phyloP scores from a whole-genome alignment of 2,888 invertebrate species.

The Notodonta ziczac region DNA sequence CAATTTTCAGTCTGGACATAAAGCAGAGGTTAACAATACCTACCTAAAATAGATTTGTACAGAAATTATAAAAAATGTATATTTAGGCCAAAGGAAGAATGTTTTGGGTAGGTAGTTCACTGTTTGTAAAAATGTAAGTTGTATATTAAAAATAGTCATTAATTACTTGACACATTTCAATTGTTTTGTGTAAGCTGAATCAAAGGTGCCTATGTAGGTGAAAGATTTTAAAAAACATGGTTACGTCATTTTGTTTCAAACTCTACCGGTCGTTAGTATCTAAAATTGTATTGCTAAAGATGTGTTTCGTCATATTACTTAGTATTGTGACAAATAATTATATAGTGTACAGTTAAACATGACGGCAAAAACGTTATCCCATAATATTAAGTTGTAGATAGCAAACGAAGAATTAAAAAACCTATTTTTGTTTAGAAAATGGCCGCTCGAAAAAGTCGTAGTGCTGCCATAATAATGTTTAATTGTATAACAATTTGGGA shows the following conservation, averaged over 20 bases:
- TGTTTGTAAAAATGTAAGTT: background rate
- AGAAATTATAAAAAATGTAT: background rate
- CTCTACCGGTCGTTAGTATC: background rate
- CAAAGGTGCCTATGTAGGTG: constrained; percentile 65
- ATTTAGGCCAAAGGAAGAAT: constrained; percentile 2
- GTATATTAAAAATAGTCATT: background rate
- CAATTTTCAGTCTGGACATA: constrained; percentile 13
- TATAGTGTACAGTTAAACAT: background rate
- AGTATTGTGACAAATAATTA: constrained; percentile 1
- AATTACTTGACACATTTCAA: constrained; percentile 47
- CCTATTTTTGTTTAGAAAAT: background rate
- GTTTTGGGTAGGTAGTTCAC: background rate
- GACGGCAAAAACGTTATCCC: background rate
- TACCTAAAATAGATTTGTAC: background rate
- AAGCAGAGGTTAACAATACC: background rate
- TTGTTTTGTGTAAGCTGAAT: constrained; percentile 67
- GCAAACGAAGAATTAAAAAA: too few relatives aligned
- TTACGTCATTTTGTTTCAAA: background rate
- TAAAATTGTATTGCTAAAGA: constrained; percentile 7
- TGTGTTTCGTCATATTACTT: constrained; percentile 1
- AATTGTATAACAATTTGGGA: too few relatives aligned
- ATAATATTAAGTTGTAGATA: too few relatives aligned
- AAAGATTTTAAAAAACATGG: constrained; percentile 22
- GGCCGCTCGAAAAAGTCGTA: background rate
- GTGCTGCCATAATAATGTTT: background rate